Conservation (phyloP, 2,113 vertebrate genomes). For the Myodes glareolus region DNA sequence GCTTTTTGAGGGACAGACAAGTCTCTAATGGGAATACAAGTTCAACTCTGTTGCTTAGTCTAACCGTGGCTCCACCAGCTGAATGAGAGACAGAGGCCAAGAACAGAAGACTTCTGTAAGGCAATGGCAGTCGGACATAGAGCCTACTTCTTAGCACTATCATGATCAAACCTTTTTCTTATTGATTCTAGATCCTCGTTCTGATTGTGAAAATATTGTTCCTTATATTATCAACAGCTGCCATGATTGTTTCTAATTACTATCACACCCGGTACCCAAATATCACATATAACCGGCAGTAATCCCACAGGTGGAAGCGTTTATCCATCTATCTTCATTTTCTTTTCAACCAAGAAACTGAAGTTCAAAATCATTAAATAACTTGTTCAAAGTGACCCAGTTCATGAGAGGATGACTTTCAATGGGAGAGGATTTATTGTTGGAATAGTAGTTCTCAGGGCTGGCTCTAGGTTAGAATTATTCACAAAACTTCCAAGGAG, state of each 20-base stretch:
- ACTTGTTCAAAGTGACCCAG: background rate
- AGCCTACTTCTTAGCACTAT: background rate
- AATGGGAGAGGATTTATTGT: background rate
- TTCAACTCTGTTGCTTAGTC: background rate
- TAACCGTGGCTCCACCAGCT: background rate
- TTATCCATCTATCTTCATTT: background rate
- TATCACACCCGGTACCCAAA: rapidly evolving
- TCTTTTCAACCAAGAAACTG: background rate
- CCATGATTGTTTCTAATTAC: background rate
- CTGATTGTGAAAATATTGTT: background rate
- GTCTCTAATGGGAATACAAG: background rate
- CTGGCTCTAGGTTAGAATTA: background rate
- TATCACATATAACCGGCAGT: background rate
- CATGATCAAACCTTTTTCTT: background rate
- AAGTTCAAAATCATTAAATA: too few species aligned
- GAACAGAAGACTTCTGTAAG: background rate
- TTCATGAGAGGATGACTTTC: background rate
- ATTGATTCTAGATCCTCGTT: background rate
- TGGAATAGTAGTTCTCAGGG: too few species aligned
- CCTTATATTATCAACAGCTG: background rate
- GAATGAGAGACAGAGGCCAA: background rate
- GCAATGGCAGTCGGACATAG: background rate
- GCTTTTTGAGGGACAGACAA: background rate
- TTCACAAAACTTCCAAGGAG: background rate
- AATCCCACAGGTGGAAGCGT: background rate